Evolutionary conservation across 2,888 invertebrate species (phyloP), one percentile per base, ranked within the genome.

Genomic region (Trissoscelio sp.): DNA sequence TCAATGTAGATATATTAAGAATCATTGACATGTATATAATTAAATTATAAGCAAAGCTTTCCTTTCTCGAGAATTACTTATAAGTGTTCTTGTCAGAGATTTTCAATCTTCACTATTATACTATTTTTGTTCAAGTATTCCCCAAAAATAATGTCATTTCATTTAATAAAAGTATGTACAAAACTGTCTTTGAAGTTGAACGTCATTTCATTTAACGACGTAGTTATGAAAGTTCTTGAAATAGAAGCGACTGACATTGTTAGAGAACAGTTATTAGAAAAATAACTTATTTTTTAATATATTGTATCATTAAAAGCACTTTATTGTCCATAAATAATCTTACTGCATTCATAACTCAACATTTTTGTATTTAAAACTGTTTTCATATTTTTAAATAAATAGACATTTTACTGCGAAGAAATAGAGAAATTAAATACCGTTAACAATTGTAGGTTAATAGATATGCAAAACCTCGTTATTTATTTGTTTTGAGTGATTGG

Each of bases 161-260:
- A 53, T 53, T 42, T 53, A 73, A 73, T 64, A 51, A 73, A 73
- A 73, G 62, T 73, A 53, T 39, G 51, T 16, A 7, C 31, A 55
- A 64, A 62, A 44, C 44, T 55, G 53, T 62, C 51, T 72, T 60
- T 53, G 28, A 55, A 62, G 51, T 12, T 55, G 55, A 73, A 73
- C 31, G 37, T 73, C 53, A 64, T 73, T 73, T 73, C 53, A 55
- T 73, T 64, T 64, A 51, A 64, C 31, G 73, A 46, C 48, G 42
- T 48, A 57, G 57, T 48, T 73, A 39, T 44, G 42, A 44, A 48
- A 62, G 22, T 42, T 46, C 22, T 51, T 37, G 42, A 53, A 60
- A 42, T 53, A 18, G 48, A 46, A n/a, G 58, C 7, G 48, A 70
- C 48, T 48, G 16, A 22, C 14, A 7, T 14, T 16, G 16, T 22